Evolutionary conservation across 1,140 invertebrate genomes (phyloP).

Genomic region (Catajapyx aquilonaris): DNA sequence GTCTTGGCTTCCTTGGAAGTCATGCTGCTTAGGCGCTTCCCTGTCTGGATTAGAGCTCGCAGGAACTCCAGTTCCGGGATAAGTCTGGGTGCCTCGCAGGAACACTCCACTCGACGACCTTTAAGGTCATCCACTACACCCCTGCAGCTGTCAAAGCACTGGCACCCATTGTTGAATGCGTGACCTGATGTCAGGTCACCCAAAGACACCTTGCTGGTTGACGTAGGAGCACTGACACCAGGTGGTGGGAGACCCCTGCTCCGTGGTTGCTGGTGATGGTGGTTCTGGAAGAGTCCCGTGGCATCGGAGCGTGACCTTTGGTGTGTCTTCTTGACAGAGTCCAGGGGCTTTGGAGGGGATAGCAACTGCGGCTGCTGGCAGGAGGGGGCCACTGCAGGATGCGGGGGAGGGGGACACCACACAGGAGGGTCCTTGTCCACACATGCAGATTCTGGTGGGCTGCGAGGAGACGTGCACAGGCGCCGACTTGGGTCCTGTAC

Average conservation of each 20-base stretch:
- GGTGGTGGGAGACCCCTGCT: too few relatives aligned
- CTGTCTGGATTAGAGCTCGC: slow-evolving; percentile 68
- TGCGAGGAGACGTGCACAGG: too few relatives aligned
- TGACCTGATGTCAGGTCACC: slow-evolving; percentile 82
- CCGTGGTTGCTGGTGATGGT: slow-evolving; percentile 11
- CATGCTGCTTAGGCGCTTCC: slow-evolving; percentile 68
- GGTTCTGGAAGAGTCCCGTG: slow-evolving; percentile 35
- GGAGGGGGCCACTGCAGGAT: not conserved
- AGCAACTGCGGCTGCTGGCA: not conserved
- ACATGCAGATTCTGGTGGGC: too few relatives aligned
- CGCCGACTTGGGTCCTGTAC: too few relatives aligned
- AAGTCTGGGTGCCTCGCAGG: slow-evolving; percentile 61
- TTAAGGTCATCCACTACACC: slow-evolving; percentile 51
- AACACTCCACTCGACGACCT: slow-evolving; percentile 46
- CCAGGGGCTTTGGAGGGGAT: slow-evolving; percentile 16
- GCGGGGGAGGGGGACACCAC: slow-evolving; percentile 1
- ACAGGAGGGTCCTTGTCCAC: too few relatives aligned
- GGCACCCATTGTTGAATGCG: slow-evolving; percentile 91
- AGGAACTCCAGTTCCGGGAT: slow-evolving; percentile 72
- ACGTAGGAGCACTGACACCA: not conserved
- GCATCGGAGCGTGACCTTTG: slow-evolving; percentile 82
- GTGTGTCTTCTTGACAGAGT: slow-evolving; percentile 40
- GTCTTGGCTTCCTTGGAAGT: slow-evolving; percentile 89
- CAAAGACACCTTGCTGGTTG: slow-evolving; percentile 36
- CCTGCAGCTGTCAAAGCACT: slow-evolving; percentile 55